These are phyloP conservation scores for Pseudomyrmex dendroicus DNA, from an alignment of 1,140 invertebrate species.

Conservation along the genomic window DNA sequence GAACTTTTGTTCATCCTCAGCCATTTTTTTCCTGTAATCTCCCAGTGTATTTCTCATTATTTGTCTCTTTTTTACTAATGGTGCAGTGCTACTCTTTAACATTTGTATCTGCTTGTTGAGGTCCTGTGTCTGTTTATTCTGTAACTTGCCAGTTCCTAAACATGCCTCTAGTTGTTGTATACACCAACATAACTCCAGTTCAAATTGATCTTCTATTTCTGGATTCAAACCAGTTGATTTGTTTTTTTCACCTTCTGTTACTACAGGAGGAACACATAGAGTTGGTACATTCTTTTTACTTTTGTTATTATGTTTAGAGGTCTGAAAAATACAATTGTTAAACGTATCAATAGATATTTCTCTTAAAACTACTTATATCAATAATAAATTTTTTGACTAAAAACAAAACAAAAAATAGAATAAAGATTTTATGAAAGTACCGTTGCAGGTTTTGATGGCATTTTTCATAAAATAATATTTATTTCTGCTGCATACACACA, in stretches of 20 bases:
- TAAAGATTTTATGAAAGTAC: constrained; percentile 1
- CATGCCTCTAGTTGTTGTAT: constrained; percentile 89
- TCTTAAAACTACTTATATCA: not conserved
- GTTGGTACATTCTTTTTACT: not conserved
- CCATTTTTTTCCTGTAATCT: constrained; percentile 91
- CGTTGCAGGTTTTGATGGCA: constrained; percentile 55
- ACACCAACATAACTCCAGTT: constrained; percentile 91
- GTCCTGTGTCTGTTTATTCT: constrained; percentile 87
- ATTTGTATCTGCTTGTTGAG: constrained; percentile 87
- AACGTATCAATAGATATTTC: not conserved
- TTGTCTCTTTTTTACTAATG: constrained; percentile 89
- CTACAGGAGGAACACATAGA: no score
- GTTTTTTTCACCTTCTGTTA: not conserved
- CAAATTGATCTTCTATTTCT: constrained; percentile 88
- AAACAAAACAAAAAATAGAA: not conserved
- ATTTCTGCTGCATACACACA: not conserved
- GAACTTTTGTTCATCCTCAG: constrained; percentile 89
- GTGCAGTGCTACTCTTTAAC: constrained; percentile 88
- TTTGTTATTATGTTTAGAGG: not conserved
- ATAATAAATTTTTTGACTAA: not conserved
- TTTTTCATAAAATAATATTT: constrained; percentile 24
- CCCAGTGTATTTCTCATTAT: constrained; percentile 90
- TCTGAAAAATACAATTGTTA: constrained; percentile 55
- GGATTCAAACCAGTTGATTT: constrained; percentile 75
- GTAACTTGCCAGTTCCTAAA: constrained; percentile 87